Conservation (phyloP, 2,797 vertebrate genomes). For the Girardinus metallicus region DNA sequence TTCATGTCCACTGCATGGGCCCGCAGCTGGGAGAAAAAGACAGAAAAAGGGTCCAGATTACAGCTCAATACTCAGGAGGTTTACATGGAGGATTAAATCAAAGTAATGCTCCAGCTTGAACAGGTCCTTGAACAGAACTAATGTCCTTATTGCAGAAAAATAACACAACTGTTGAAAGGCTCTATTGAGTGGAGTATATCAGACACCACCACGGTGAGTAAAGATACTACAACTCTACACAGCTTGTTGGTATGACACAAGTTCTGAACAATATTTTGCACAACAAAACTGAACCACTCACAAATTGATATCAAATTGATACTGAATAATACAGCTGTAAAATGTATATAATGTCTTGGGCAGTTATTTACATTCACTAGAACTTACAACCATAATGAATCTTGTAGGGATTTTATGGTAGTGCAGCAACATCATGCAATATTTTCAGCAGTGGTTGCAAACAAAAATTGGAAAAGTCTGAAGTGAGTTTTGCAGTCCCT, state of each 20-base stretch:
- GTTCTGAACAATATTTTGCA: not conserved
- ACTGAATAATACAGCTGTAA: not conserved
- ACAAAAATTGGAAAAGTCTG: not conserved
- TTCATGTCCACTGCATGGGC: slow-evolving; percentile 97
- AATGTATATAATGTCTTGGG: not conserved
- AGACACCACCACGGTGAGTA: not conserved
- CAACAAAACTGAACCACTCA: not conserved
- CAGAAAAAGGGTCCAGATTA: slow-evolving; percentile 4
- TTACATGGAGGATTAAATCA: not conserved
- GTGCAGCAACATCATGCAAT: not conserved
- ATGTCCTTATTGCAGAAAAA: not conserved
- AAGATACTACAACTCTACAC: not conserved
- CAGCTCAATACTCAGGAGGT: not conserved
- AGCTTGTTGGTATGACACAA: not conserved
- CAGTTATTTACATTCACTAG: not conserved
- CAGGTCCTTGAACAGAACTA: not conserved
- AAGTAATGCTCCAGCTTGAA: not conserved
- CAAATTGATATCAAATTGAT: not conserved
- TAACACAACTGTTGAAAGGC: not conserved
- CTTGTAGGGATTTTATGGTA: not conserved
- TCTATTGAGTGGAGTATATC: not conserved
- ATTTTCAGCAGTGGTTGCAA: not conserved
- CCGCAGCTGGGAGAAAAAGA: slow-evolving; percentile 81
- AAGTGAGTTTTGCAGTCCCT: not conserved
- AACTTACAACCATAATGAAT: not conserved